These are phyloP conservation scores for Eupithecia exiguata DNA, from an alignment of 2,888 invertebrate species.

Conservation along the genomic window DNA sequence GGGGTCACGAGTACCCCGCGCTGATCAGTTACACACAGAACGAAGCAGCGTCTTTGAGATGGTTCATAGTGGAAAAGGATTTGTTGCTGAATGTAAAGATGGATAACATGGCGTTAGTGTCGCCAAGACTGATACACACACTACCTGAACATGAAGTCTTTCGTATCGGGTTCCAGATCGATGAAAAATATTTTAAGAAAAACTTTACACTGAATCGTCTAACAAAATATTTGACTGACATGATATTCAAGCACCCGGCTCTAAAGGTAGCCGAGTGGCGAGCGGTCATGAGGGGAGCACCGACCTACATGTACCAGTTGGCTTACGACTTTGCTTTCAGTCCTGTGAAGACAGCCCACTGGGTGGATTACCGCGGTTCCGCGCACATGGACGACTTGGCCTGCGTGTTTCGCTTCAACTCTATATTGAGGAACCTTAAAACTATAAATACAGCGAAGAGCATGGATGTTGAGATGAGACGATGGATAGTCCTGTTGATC, in stretches of 20 bases:
- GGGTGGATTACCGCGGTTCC: background rate
- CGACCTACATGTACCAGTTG: conserved; percentile 18
- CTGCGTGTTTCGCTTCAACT: conserved; percentile 1
- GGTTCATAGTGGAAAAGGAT: background rate
- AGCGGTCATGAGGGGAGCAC: background rate
- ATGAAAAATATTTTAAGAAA: background rate
- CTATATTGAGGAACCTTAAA: background rate
- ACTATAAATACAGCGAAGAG: conserved; percentile 27
- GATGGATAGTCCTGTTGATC: conserved; percentile 43
- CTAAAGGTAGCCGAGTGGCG: conserved; percentile 15
- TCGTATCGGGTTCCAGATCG: background rate
- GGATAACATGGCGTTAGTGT: background rate
- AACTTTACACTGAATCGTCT: background rate
- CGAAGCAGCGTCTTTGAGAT: background rate
- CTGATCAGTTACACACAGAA: conserved; percentile 1
- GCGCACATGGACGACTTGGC: conserved; percentile 23
- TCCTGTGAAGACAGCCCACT: background rate
- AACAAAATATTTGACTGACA: background rate
- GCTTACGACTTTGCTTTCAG: background rate
- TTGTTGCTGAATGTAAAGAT: background rate
- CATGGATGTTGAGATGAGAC: conserved; percentile 46
- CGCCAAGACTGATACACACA: background rate
- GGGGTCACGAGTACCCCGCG: conserved; percentile 1
- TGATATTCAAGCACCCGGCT: conserved; percentile 4
- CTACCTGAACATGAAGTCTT: background rate